Evolutionary conservation across 2,797 vertebrate genomes (phyloP).

Genomic region (Typhlichthys subterraneus): DNA sequence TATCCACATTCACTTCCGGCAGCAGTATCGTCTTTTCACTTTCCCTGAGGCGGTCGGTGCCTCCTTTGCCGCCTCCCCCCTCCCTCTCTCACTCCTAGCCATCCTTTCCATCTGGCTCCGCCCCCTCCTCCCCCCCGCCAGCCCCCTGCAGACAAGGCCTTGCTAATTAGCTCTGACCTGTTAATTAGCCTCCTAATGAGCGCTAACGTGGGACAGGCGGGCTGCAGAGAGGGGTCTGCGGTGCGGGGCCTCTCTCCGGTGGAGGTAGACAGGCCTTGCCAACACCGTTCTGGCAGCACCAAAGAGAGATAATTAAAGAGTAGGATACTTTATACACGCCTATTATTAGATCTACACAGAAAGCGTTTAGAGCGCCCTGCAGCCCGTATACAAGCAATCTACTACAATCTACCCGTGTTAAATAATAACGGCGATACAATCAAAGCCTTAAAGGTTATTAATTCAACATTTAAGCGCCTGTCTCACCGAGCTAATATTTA

Average conservation of each 20-base stretch:
- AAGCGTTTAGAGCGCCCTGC: too few relatives aligned
- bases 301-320: too few relatives aligned
- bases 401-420: too few relatives aligned
- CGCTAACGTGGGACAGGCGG: conserved; percentile 56
- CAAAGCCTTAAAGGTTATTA: too few relatives aligned
- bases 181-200: conserved; percentile 72
- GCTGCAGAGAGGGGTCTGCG: conserved; percentile 46
- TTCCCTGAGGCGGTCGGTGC: conserved; percentile 6
- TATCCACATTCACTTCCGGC: neutral
- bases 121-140: conserved; percentile 21
- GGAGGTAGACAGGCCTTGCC: too few relatives aligned
- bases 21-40: conserved; percentile 34
- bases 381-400: too few relatives aligned
- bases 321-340: too few relatives aligned
- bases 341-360: too few relatives aligned
- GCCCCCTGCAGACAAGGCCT: conserved; percentile 67
- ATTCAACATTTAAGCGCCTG: too few relatives aligned
- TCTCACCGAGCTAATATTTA: too few relatives aligned
- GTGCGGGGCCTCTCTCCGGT: conserved; percentile 23
- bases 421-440: too few relatives aligned
- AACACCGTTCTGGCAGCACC: too few relatives aligned
- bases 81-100: conserved; percentile 21
- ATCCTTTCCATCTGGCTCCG: conserved; percentile 17
- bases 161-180: conserved; percentile 72
- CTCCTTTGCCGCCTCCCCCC: conserved; percentile 5